Base-by-base conservation (phyloP, 2,888 invertebrate genomes). In the Eupithecia vulgata region DNA sequence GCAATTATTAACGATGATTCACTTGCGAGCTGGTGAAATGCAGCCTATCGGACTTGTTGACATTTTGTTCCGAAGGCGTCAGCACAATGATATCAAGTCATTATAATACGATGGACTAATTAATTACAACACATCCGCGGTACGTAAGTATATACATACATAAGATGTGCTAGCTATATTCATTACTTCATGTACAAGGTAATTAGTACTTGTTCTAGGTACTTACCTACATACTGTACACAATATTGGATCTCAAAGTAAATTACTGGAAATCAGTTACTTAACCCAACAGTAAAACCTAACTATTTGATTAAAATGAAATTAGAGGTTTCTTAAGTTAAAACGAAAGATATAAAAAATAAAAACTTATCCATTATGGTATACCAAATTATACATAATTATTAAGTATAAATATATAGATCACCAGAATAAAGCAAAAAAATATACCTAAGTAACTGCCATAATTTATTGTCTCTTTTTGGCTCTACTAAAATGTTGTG, bases 1-100 rank as follows among this genome's bases (percentile, higher is more conserved):
- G 91, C 93, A 93, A 91, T 93, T 93, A 92, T 91, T 94, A 93
- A 93, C 93, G 93, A 93, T 94, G 94, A 94, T 92, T 94, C 94
- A 94, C 90, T 93, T 93, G 92, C 87, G 93, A 90, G 90, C 93
- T 91, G 91, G 93, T 93, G 93, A 94, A 94, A 93, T 93, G 94
- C 94, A 92, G 89, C 92, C 91, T 91, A 91, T 91, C 89, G 91
- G 90, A 91, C 91, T 93, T 94, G 93, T 94, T 94, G 93, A 94
- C 93, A 92, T 91, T 91, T 34, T 88, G 90, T 89, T 90, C 87
- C 87, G 91, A 87, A 89, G 90, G 87, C 87, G 90, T 91, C 91
- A 92, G 92, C 90, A 93, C 10, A 94, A 93, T 93, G 91, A 93
- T 92, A 91, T 87, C 87, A 89, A 88, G 85, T 86, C 83, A 85